Percentiles rank a stretch among this genome's conserved stretches.
phyloP scores from a whole-genome alignment of 2,888 invertebrate genomes.

The Tanytarsus gracilentus region DNA sequence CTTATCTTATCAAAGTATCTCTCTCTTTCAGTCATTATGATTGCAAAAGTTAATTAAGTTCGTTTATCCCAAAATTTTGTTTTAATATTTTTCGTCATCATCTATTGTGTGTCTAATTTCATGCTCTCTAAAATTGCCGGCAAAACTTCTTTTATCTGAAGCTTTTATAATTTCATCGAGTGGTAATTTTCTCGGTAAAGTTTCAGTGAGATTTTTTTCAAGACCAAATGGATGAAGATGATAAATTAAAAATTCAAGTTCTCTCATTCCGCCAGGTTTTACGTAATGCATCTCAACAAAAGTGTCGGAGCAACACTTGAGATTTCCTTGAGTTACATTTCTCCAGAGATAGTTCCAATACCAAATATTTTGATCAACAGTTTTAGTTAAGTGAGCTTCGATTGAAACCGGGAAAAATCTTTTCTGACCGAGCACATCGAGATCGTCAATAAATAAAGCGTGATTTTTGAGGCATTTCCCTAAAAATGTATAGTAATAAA shows the following conservation, averaged over 20 bases:
- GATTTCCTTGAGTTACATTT: not conserved
- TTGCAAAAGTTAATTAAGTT: too few relatives aligned
- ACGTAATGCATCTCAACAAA: not conserved
- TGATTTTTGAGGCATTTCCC: too few relatives aligned
- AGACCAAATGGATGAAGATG: not conserved
- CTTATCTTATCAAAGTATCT: too few relatives aligned
- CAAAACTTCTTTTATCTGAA: not conserved
- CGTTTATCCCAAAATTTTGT: too few relatives aligned
- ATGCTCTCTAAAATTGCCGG: not conserved
- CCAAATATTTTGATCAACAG: too few relatives aligned
- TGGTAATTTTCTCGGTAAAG: not conserved
- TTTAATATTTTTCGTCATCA: not conserved
- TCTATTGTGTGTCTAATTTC: not conserved
- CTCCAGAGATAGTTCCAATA: not conserved
- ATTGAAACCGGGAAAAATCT: too few relatives aligned
- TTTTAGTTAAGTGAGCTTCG: too few relatives aligned
- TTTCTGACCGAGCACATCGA: too few relatives aligned
- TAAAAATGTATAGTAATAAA: too few relatives aligned
- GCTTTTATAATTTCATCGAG: not conserved
- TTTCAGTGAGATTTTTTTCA: not conserved
- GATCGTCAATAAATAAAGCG: too few relatives aligned
- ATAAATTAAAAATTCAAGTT: not conserved
- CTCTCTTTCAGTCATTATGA: too few relatives aligned
- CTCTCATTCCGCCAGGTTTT: not conserved
- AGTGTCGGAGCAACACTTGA: not conserved